These are phyloP conservation scores for Metridium senile DNA, from an alignment of 92 coral and sea anemone genomes.

Conservation along the genomic window DNA sequence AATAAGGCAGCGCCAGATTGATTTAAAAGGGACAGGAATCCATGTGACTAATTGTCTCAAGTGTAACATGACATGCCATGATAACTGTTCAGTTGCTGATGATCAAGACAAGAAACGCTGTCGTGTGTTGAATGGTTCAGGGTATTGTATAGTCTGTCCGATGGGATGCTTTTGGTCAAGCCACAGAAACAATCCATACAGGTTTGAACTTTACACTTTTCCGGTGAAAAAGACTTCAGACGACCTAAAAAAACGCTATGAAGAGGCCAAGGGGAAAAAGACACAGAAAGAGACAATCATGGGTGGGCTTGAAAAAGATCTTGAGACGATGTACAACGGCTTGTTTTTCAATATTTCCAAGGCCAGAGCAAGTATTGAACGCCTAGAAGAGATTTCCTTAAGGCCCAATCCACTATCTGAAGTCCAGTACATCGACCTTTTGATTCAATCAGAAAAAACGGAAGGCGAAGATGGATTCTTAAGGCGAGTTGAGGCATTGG, in stretches of 20 bases:
- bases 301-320: background rate
- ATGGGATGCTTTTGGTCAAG: slow-evolving; percentile 17
- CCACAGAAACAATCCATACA: slow-evolving; percentile 32
- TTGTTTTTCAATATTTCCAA: background rate
- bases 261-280: slow-evolving; percentile 9
- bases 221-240: slow-evolving; percentile 17
- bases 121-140: slow-evolving; percentile 11
- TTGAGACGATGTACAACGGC: background rate
- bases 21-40: slow-evolving; percentile 4
- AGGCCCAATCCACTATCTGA: slow-evolving; percentile 47
- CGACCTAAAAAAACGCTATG: slow-evolving; percentile 13
- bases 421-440: slow-evolving; percentile 36
- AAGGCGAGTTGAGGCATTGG: slow-evolving; percentile 24
- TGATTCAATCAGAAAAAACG: slow-evolving; percentile 39
- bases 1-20: background rate
- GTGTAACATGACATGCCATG: slow-evolving; percentile 42
- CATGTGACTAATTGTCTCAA: slow-evolving; percentile 36
- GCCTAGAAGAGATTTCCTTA: slow-evolving; percentile 48
- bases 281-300: slow-evolving; percentile 2
- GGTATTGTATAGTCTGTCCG: slow-evolving; percentile 34
- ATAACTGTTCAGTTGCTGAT: slow-evolving; percentile 23
- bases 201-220: slow-evolving; percentile 7
- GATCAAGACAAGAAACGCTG: slow-evolving; percentile 13
- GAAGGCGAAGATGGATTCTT: slow-evolving; percentile 36
- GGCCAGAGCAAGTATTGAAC: background rate